phyloP scores from a whole-genome alignment of 2,113 vertebrate genomes.

The Embiotoca jacksoni region DNA sequence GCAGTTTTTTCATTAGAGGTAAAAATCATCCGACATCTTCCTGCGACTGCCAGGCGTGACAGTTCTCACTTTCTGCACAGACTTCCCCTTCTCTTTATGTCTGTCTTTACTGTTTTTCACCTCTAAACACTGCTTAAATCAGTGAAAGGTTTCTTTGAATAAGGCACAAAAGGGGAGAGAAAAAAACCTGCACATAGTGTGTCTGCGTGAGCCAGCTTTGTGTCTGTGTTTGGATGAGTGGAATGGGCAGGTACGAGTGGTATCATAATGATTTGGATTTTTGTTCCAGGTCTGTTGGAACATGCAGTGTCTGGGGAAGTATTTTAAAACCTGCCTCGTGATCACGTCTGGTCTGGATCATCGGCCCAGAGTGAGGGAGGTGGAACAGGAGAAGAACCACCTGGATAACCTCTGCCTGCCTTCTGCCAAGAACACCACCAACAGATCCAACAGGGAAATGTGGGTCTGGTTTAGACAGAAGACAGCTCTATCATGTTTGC shows the following conservation, averaged over 20 bases:
- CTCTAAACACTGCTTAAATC: constrained; percentile 53
- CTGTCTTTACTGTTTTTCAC: constrained; percentile 44
- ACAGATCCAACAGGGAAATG: constrained; percentile 16
- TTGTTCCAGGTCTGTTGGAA: constrained; percentile 55
- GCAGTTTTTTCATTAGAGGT: constrained; percentile 31
- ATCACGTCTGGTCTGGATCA: constrained; percentile 76
- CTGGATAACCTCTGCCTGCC: constrained; percentile 67
- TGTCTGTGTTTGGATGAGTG: constrained; percentile 49
- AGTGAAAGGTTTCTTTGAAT: constrained; percentile 44
- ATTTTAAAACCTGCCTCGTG: constrained; percentile 63
- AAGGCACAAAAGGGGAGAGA: constrained; percentile 1
- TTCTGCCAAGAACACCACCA: constrained; percentile 63
- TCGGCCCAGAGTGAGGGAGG: constrained; percentile 56
- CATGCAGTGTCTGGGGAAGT: constrained; percentile 35
- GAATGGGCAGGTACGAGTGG: constrained; percentile 48
- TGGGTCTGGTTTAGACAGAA: constrained; percentile 15
- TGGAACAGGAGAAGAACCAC: constrained; percentile 76
- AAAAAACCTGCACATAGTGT: background rate
- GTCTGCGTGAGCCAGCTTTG: constrained; percentile 13
- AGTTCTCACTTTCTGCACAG: constrained; percentile 50
- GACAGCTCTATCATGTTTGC: constrained; percentile 17
- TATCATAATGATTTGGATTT: constrained; percentile 62
- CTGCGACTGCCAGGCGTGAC: constrained; percentile 49
- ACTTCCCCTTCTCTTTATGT: constrained; percentile 41
- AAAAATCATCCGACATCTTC: constrained; percentile 47